Evolutionary conservation across 2,888 invertebrate genomes (phyloP), one percentile per base, ranked within the genome.

Genomic region (Athripsodes cinereus): DNA sequence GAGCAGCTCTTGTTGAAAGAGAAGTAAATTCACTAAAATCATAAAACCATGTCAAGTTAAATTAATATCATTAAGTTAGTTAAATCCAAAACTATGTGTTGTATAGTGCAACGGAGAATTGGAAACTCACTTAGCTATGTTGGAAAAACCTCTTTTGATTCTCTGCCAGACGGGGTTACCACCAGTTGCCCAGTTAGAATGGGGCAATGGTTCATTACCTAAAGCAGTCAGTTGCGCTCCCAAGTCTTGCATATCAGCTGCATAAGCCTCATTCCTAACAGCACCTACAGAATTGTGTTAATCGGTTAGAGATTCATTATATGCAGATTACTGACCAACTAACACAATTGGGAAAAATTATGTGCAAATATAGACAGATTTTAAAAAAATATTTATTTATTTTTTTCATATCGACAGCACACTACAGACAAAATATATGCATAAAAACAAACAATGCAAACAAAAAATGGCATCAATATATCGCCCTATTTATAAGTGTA

Each of bases 181-280:
- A 1, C 64, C 64, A 67, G 67, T 54, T 62, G 68, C 34, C 69
- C 65, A 62, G 64, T 68, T 51, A 18, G 64, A 63, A 55, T 66
- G 65, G 1, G 62, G 64, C n/a, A 60, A 55, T 2, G 65, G 64
- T 21, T 66, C 65, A 46, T 50, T 53, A 6, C 76, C 35, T 18
- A 83, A 68, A 59, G 73, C 72, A 60, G 73, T 76, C 44, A 83
- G 67, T 63, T 81, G 81, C 2, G 70, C 70, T 1, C 80, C 78
- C 31, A 82, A 68, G 61, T 81, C 81, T 22, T 79, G 77, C 69
- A 81, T 76, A 66, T 82, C 80, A 26, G 72, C 70, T 0, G 79
- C 79, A 64, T 77, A 76, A 21, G 70, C 71, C 61, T 69, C 69
- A 22, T 68, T 66, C 20, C 74, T 65, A 60, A 72, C 71, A 11